A percentile compares a stretch with the other conserved stretches of the same genome.
These are phyloP conservation scores for Trichacis sp. DNA, from an alignment of 2,888 invertebrate genomes.

Conservation along the genomic window DNA sequence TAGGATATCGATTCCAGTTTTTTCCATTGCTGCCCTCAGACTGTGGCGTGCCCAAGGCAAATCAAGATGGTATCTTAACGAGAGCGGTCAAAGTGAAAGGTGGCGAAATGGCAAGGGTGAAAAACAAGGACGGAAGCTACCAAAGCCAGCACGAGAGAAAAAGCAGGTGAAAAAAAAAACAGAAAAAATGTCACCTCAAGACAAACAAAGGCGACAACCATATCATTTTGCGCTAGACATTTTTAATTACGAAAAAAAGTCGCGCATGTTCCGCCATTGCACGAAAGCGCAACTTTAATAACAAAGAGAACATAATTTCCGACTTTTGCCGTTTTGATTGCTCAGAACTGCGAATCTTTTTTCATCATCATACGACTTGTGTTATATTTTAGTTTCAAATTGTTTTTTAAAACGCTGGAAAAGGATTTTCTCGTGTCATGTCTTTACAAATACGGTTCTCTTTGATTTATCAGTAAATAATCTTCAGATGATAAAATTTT, in stretches of 20 bases:
- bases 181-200: conserved; percentile 39
- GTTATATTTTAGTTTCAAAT: too few species aligned
- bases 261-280: conserved; percentile 45
- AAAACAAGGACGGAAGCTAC: conserved; percentile 29
- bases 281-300: conserved; percentile 6
- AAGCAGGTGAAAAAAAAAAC: conserved; percentile 30
- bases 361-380: not conserved
- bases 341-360: not conserved
- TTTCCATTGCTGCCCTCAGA: conserved; percentile 9
- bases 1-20: conserved; percentile 31
- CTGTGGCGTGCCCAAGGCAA: conserved; percentile 47
- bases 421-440: too few species aligned
- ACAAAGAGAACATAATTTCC: conserved; percentile 1
- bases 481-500: too few species aligned
- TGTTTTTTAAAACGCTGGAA: too few species aligned
- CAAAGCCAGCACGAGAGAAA: conserved; percentile 10
- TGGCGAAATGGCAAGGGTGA: conserved; percentile 21
- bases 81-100: conserved; percentile 30
- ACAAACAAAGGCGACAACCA: conserved; percentile 36
- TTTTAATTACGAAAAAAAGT: conserved; percentile 53
- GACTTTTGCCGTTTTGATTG: not conserved
- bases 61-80: conserved; percentile 57
- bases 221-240: conserved; percentile 54
- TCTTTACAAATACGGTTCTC: too few species aligned
- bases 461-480: too few species aligned